Conservation (phyloP, 2,888 invertebrate species). For the Bursaphelenchus okinawaensis region DNA sequence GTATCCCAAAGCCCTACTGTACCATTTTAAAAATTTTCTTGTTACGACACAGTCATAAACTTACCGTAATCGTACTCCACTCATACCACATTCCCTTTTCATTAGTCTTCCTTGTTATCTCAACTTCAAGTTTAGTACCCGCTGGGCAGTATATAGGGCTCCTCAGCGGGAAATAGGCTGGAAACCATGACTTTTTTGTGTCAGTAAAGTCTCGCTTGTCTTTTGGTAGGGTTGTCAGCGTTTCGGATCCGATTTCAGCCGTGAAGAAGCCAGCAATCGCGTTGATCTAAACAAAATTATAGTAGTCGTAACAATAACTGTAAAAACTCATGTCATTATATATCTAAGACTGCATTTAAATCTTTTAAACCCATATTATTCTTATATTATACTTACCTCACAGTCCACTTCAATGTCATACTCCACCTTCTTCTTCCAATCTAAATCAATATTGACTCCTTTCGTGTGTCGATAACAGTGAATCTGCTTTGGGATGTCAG, state of each 20-base stretch:
- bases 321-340: not conserved
- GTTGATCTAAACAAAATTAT: conserved; percentile 40
- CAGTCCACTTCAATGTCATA: not conserved
- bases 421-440: not conserved
- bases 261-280: conserved; percentile 96
- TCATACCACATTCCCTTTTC: conserved; percentile 55
- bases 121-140: conserved; percentile 32
- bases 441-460: too few relatives aligned
- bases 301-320: conserved; percentile 2
- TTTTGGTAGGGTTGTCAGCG: not conserved
- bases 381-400: not conserved
- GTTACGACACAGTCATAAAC: too few relatives aligned
- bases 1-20: too few relatives aligned
- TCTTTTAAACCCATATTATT: not conserved
- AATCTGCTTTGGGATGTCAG: not conserved
- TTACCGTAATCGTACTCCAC: too few relatives aligned
- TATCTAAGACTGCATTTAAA: not conserved
- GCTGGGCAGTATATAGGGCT: conserved; percentile 34
- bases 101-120: conserved; percentile 41
- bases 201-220: conserved; percentile 62
- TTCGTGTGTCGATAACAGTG: not conserved
- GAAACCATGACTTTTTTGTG: conserved; percentile 91
- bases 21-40: too few relatives aligned
- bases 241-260: conserved; percentile 70
- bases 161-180: conserved; percentile 76